Base-by-base conservation (phyloP, 2,113 vertebrate species). In the Chaetodon trifascialis region DNA sequence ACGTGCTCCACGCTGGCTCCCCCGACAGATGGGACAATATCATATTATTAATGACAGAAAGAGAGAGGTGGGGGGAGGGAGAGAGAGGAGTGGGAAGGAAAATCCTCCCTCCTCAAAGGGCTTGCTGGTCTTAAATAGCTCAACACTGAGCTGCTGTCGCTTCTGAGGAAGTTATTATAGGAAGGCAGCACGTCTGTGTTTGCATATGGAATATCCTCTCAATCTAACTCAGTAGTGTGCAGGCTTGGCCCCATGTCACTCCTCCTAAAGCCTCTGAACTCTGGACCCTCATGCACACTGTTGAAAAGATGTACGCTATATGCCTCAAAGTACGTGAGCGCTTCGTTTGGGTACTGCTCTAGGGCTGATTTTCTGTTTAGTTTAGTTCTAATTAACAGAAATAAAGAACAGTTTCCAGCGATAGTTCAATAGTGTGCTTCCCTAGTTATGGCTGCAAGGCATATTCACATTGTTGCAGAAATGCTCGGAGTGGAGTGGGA, bases 21-120 rank as follows among this genome's bases (percentile, higher is more conserved):
- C 88, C 82, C 80, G 90, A 94, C 93, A 95, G 94, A 94, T 93
- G 92, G 92, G 92, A 94, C 91, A 93, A 91, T 92, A 91, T 95
- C 84, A 92, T 86, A 86, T 91, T 95, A 95, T 94, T 96, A 95
- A 95, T 94, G 93, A 93, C 85, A 90, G 80, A 93, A 68, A 84
- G 66, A 73, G 74, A 82, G 78, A 30, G 85, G 84, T 34, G 14
- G 34, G 68, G 55, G 25, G 76, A 77, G 75, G 10, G 66, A n/a
- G 54, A 6, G 42, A 77, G 49, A 66, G 79, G 81, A n/a, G 65
- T 42, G 47, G 71, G 72, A 76, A 84, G 88, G 89, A 84, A 91
- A 90, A 87, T 68, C 87, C 90, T 84, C 75, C 64, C 25, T 89
- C 82, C 86, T 90, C 85, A 90, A 91, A 86, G 80, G 84, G 85